Base-by-base conservation (phyloP, 1,140 invertebrate species). In the Drosophila kanapiae region DNA sequence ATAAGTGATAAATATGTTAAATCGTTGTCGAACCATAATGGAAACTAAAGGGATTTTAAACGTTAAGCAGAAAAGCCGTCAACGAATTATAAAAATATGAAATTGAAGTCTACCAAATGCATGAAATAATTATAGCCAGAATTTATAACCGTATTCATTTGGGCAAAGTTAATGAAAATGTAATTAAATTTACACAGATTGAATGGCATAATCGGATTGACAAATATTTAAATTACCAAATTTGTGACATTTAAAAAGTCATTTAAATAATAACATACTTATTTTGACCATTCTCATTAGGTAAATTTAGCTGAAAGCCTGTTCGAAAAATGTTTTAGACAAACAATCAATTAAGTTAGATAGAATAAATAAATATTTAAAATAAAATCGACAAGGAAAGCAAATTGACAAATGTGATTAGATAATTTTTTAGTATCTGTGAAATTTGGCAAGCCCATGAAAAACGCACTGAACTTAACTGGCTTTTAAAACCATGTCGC, bases 1-100 rank as follows among this genome's bases (percentile, higher is more conserved):
- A 81, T 58, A 31, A 29, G 60, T 58, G 43, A 40, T 71, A 70
- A 63, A 80, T 71, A 56, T 59, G 31, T 58, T 11, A 76, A 61
- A 65, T 59, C 48, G 23, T 71, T 72, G 37, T 53, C 38, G 37
- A 47, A 37, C 45, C 23, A 51, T 63, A 63, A 49, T 51, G 33
- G 18, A 11, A 43, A 38, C 23, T 6, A 27, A 58, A 35, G 35
- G 23, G 38, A 13, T 27, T 42, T 58, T 48, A 29, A 42, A 37
- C 16, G 27, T 29, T 29, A 35, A 58, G 11, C 23, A 38, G 6
- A 37, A 53, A 68, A 68, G 23, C 31, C 67, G 18, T 59, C 18
- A 5, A 37, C 37, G 23, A 37, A 58, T 40, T 35, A 58, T 58
- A 33, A 9, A 9, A 29, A 57, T 48, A 14, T 29, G 16, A 53